Evolutionary conservation across 2,888 invertebrate species (phyloP), one percentile per base, ranked within the genome.

Genomic region (Carcina quercana): DNA sequence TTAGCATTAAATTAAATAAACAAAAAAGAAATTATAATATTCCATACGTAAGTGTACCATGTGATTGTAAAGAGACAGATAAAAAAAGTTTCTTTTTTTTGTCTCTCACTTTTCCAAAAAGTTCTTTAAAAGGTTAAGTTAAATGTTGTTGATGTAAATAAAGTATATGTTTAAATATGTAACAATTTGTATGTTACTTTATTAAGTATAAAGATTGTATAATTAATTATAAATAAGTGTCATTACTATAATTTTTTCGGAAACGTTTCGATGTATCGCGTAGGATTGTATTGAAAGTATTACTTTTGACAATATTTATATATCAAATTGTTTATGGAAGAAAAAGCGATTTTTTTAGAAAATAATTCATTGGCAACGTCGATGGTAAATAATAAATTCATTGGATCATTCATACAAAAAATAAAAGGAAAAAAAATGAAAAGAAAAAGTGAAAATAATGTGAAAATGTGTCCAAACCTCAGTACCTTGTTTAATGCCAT

Each of bases 401-500:
- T 25, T 8, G 3, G 13, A 12, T 24, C 12, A 11, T 11, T 24
- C n/a, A 11, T 11, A 24, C 12, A 20, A n/a, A 20, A 20, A 8
- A 20, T 20, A 20, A 20, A 20, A 20, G 10, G 8, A 20, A 10
- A 8, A 20, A 20, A 25, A 12, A 12, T 10, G 11, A 6, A 25
- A 11, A 11, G n/a, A 25, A 11, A 11, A 7, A 25, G 7, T 25
- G n/a, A 25, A 31, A 30, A 37, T 37, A 35, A 40, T 32, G 35
- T 30, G 40, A 38, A 40, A 37, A 40, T 32, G 42, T 37, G 39
- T 37, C 34, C 25, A 28, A 45, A 48, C 53, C 46, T 37, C 49
- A 59, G 68, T 68, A 68, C 67, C 66, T 65, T 63, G 42, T 52
- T 44, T 44, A 49, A 58, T 62, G 69, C 69, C 69, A 69, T 70